Base-by-base conservation (phyloP, 2,797 vertebrate genomes). In the Amphiprion clarkii region DNA sequence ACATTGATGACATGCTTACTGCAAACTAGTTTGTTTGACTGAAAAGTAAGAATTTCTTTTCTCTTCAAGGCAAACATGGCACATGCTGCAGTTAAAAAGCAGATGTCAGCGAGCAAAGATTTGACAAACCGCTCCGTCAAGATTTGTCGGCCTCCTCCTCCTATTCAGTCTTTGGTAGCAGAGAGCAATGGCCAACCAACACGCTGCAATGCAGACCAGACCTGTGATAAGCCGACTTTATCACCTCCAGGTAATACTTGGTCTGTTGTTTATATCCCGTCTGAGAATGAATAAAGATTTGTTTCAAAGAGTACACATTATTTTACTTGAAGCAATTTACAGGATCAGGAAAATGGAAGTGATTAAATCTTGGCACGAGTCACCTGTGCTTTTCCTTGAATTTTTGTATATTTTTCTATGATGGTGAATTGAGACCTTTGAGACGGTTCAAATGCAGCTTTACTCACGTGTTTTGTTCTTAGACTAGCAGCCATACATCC, bases 211-310 rank as follows among this genome's bases (percentile, higher is more conserved):
- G 55, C 66, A 44, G 71, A 86, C 49, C 74, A 71, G 60, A 68
- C 56, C 33, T 68, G 71, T 87, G 82, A 91, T 72, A 80, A 91
- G 78, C 88, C 79, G 25, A 27, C 65, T 36, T 31, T 86, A 1
- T 89, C 78, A 67, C 86, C 88, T 48, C 90, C 94, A 94, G 95
- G 96, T 97, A 88, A 81, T 44, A 9, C 2, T 51, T 25, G 13
- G 11, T 53, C 13, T 53, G 6, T 40, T 10, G 14, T 61, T 36
- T 62, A 46, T 53, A 33, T 27, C 3, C 9, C 1, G 44, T 6
- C 12, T 21, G 13, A 59, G 31, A 7, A 14, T 4, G 8, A 25
- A 36, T 9, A 16, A 0, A 31, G 31, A 58, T 33, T 9, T 10
- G 10, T 33, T n/a, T 31, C 2, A 42, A 42, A 58, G 27, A 36